Conservation (phyloP, 2,888 invertebrate species). For the Cheilosia urbana region DNA sequence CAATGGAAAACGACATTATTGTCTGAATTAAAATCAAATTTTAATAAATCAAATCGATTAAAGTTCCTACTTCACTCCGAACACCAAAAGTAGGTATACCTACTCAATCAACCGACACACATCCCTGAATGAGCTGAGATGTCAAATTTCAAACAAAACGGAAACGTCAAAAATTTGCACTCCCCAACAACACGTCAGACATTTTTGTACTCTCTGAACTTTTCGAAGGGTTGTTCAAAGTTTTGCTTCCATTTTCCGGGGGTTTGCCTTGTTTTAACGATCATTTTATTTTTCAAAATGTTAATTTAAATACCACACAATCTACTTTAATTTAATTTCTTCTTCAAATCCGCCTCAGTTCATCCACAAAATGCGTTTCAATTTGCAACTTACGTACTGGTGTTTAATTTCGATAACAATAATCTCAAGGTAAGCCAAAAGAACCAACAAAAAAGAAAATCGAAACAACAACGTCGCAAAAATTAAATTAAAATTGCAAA, state of each 20-base stretch:
- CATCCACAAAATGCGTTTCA: conserved; percentile 63
- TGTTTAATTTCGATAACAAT: conserved; percentile 73
- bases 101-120: background rate
- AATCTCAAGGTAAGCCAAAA: conserved; percentile 69
- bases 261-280: conserved; percentile 63
- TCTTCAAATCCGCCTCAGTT: conserved; percentile 30
- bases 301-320: conserved; percentile 52
- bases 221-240: conserved; percentile 68
- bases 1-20: no score
- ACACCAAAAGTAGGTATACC: conserved; percentile 2
- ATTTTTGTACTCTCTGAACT: conserved; percentile 70
- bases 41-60: background rate
- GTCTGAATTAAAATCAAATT: no score
- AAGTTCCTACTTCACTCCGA: conserved; percentile 14
- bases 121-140: background rate
- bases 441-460: conserved; percentile 1
- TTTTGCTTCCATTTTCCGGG: conserved; percentile 67
- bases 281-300: conserved; percentile 67
- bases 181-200: conserved; percentile 73
- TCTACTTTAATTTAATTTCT: conserved; percentile 48
- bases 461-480: conserved; percentile 1
- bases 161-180: conserved; percentile 58
- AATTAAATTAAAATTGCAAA: background rate
- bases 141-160: conserved; percentile 15
- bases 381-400: conserved; percentile 70